Evolutionary conservation across 2,113 vertebrate genomes (phyloP), one percentile per base, ranked within the genome.

Genomic region (Hiodon tergisus): DNA sequence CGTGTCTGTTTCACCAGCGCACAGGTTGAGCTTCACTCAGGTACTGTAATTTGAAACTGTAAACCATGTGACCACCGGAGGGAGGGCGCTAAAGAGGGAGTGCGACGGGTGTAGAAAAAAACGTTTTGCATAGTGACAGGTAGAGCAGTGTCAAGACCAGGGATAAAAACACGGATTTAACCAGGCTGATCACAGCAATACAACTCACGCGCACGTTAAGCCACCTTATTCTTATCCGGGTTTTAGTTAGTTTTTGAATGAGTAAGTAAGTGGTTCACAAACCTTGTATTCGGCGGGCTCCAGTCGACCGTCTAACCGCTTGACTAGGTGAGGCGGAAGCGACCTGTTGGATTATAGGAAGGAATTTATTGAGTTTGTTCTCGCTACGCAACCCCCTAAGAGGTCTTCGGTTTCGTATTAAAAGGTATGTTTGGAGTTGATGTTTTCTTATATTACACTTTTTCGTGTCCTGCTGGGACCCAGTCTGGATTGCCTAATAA

Each of bases 21-120:
- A 80, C 89, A 91, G 88, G 87, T 91, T 85, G 85, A 79, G 83
- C 77, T 80, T 81, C 73, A 80, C 85, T 79, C 90, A 91, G 90
- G 90, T 90, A 83, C 78, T 87, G 89, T 89, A 90, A 92, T 78
- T 73, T 76, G 88, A 91, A 82, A 83, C 87, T 16, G 31, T 81
- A 73, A 63, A 77, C 62, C 91, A 91, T 75, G 87, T 91, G 91
- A 91, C 83, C 80, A 69, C n/a, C 81, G 78, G 76, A 73, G 88
- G 83, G 86, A 81, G 60, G 59, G 71, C 51, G 47, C 46, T 77
- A 77, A 80, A 72, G 74, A 80, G 80, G 75, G 74, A 82, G 77
- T 59, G 54, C 69, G 55, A 71, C 51, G 17, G 67, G 51, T 57
- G 11, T 48, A 59, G n/a, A 62, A 31, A 67, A 17, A 76, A 76